Evolutionary conservation across 2,113 vertebrate genomes (phyloP), one percentile per base, ranked within the genome.

Genomic region (Heteronetta atricapilla): DNA sequence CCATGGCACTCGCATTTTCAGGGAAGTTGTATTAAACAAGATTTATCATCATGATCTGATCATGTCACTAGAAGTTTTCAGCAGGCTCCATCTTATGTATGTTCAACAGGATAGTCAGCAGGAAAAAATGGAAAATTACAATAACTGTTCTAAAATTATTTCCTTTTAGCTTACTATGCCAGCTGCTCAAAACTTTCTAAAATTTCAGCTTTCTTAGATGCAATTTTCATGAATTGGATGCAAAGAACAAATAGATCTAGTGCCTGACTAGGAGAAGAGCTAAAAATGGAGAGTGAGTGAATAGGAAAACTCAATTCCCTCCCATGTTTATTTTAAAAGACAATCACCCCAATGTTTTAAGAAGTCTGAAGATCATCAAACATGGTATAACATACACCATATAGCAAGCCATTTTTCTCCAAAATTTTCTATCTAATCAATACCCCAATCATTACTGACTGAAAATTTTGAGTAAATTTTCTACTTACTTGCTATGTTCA

Each of bases 81-180:
- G 28, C 31, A 17, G 33, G 18, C n/a, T 88, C 34, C 17, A 33
- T 89, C 22, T 76, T n/a, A 29, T 0, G 5, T 38, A 28, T 22
- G 33, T 33, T 52, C 33, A 78, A 78, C 22, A 52, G 18, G 23
- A 60, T 1, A 42, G 33, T 23, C 34, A 68, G 50, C 23, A 70
- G 69, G 29, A 89, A 59, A 66, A 68, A 76, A 78, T 2, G 1
- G 72, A 22, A 50, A 74, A 53, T 2, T 31, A 23, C 2, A 6
- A 2, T 23, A 78, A 46, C 1, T 0, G 0, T 52, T 78, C 46
- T 31, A 1, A 5, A 63, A 59, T 2, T 0, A 52, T 29, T 48
- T 84, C 31, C 13, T 75, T 82, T 60, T 19, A 82, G 25, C 26
- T 10, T 36, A 33, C 28, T 36, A 33, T 28, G 78, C 20, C 36